These are phyloP conservation scores for Axea sp. DNA, from an alignment of 2,888 invertebrate species.

Conservation along the genomic window DNA sequence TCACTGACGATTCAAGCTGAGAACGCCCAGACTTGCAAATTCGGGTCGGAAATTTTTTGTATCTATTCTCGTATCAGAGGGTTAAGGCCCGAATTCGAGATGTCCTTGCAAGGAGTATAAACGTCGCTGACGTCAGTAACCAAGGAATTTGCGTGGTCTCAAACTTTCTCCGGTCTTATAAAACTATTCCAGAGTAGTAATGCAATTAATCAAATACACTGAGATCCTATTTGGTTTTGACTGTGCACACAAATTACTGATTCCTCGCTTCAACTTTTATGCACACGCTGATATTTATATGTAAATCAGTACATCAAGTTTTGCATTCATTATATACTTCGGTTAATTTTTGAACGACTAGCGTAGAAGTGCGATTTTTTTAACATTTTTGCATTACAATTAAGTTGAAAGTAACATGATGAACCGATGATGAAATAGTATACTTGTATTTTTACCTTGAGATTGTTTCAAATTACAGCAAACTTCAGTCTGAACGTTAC, in stretches of 20 bases:
- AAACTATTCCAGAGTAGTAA: conserved; percentile 21
- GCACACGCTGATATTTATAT: neutral
- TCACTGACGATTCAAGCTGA: conserved; percentile 1
- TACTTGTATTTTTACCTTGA: conserved; percentile 6
- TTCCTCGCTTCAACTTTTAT: neutral
- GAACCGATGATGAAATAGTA: neutral
- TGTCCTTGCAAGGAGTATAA: conserved; percentile 49
- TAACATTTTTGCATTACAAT: neutral
- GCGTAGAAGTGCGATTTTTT: no score
- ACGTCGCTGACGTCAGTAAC: conserved; percentile 48
- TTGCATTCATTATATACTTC: no score
- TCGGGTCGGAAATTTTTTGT: conserved; percentile 12
- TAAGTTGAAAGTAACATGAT: conserved; percentile 1
- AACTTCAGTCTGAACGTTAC: conserved; percentile 66
- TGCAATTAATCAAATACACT: conserved; percentile 13
- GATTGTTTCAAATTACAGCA: conserved; percentile 68
- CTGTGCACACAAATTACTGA: neutral
- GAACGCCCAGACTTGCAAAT: conserved; percentile 11
- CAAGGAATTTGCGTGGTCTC: conserved; percentile 7
- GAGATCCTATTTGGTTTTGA: neutral
- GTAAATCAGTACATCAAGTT: no score
- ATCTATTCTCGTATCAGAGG: conserved; percentile 37
- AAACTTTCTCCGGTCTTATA: conserved; percentile 32
- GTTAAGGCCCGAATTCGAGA: conserved; percentile 45
- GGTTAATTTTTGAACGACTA: no score